Evolutionary conservation across 2,113 vertebrate species (phyloP).

Genomic region (Todiramphus chloris): DNA sequence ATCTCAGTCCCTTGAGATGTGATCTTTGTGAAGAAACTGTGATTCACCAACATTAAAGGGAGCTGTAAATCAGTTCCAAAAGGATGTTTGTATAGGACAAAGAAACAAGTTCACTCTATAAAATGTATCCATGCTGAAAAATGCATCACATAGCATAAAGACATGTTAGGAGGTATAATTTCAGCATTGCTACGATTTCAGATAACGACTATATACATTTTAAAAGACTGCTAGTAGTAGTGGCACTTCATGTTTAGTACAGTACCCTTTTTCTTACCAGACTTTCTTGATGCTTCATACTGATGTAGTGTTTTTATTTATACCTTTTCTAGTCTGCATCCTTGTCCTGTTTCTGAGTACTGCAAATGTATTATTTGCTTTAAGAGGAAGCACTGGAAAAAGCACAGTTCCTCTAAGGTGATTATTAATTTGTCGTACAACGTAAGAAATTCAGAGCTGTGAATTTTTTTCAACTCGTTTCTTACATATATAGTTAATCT

Average conservation of each 20-base stretch:
- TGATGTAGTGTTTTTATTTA: neutral
- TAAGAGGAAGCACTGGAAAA: neutral
- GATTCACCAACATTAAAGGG: slow-evolving; percentile 13
- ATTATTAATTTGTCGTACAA: neutral
- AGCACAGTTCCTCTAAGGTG: neutral
- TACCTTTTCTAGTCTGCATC: neutral
- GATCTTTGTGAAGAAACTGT: slow-evolving; percentile 26
- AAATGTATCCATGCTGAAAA: slow-evolving; percentile 18
- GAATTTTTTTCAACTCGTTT: neutral
- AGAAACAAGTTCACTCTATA: neutral
- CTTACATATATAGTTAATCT: accelerated
- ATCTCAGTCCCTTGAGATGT: slow-evolving; percentile 48
- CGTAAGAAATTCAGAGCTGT: neutral
- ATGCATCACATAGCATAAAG: neutral
- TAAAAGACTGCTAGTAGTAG: neutral
- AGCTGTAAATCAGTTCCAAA: slow-evolving; percentile 60
- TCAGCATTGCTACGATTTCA: neutral
- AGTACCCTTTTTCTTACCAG: neutral
- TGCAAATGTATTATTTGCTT: neutral
- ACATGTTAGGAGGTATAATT: neutral
- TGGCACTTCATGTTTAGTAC: neutral
- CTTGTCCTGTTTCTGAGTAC: neutral
- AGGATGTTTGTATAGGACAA: slow-evolving; percentile 18
- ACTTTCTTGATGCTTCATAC: neutral
- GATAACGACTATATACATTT: neutral